Percentiles rank a stretch among this genome's conserved stretches.
These are phyloP conservation scores for Fulica atra DNA, from an alignment of 2,113 vertebrate species.

Conservation along the genomic window DNA sequence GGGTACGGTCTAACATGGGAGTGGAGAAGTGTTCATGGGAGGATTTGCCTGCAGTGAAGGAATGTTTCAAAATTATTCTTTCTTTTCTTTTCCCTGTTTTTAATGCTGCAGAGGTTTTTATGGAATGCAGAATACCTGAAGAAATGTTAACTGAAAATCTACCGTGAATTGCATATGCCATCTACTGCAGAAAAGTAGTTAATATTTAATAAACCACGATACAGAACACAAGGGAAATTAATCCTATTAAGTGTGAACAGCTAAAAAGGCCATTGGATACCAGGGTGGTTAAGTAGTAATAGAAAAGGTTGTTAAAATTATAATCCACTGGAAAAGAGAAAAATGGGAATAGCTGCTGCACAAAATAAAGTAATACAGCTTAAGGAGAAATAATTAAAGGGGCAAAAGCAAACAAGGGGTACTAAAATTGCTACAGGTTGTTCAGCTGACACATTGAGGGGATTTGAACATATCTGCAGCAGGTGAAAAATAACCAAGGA, in stretches of 20 bases:
- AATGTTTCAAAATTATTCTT: background rate
- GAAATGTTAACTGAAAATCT: conserved; percentile 20
- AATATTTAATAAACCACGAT: conserved; percentile 46
- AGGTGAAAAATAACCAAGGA: background rate
- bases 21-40: background rate
- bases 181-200: conserved; percentile 36
- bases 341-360: background rate
- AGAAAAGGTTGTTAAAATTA: conserved; percentile 1
- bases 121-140: background rate
- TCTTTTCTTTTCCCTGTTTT: background rate
- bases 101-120: background rate
- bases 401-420: background rate
- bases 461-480: background rate
- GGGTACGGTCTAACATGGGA: background rate
- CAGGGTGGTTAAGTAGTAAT: background rate
- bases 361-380: background rate
- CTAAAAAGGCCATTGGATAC: conserved; percentile 22
- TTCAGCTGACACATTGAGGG: background rate
- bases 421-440: background rate
- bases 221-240: background rate
- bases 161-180: conserved; percentile 19
- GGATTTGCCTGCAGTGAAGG: background rate
- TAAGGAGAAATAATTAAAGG: background rate
- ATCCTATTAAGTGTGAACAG: conserved; percentile 13
- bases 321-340: background rate